Evolutionary conservation across 2,113 vertebrate species (phyloP), one percentile per base, ranked within the genome.

Genomic region (Sialia sialis): DNA sequence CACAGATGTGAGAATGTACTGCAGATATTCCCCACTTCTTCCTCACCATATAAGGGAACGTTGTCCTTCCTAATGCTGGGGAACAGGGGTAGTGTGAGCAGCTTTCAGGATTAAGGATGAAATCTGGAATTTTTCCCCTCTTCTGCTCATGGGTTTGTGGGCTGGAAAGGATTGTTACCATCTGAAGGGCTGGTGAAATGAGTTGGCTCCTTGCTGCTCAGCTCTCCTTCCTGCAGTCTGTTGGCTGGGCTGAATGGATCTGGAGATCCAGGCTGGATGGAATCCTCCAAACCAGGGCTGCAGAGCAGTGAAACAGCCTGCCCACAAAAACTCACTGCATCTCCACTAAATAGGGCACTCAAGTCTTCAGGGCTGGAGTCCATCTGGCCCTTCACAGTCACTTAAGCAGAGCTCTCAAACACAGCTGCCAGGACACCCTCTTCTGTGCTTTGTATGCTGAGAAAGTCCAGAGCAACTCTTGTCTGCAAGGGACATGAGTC

Each of bases 11-110:
- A 90, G 84, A 93, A 89, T 41, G 39, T 6, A n/a, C 48, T 87
- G 89, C 94, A 94, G 89, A 94, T 93, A 97, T 68, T 90, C 87
- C 91, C 52, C 89, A 87, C 77, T 96, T 75, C 60, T 93, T 86
- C 83, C 87, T 96, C 80, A 72, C 96, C 89, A 68, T 94, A 90
- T 94, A 94, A 94, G 95, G 95, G 76, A 94, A 92, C 2, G 0
- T 44, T 64, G 62, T 34, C 91, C 89, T 67, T 92, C 96, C 86
- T 68, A 48, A 81, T 54, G 83, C 68, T 75, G 84, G 64, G 43
- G 91, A 88, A 34, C 0, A 1, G 55, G 94, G 68, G 25, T 30
- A 41, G 49, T 13, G 20, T 43, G 93, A 87, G 85, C 60, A 89
- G 75, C 62, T 92, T 91, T 41, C 23, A 73, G 70, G 70, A 79